Evolutionary conservation across 2,888 invertebrate genomes (phyloP).

Genomic region (Parelbella ahira): DNA sequence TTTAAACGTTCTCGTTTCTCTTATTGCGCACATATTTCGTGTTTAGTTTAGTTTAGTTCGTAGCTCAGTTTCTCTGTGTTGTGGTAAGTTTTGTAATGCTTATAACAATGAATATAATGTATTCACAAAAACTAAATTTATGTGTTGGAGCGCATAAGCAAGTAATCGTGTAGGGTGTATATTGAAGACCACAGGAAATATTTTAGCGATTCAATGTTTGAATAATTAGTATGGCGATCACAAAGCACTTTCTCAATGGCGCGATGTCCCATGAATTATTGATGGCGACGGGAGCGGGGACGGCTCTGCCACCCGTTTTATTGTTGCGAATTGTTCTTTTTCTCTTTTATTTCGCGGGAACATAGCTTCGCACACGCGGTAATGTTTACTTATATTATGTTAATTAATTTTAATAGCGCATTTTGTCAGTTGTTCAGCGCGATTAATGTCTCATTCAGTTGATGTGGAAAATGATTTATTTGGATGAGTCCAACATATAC

Average conservation of each 20-base stretch:
- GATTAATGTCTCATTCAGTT: conserved; percentile 11
- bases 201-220: conserved; percentile 58
- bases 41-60: too few relatives aligned
- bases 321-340: conserved; percentile 62
- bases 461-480: conserved; percentile 18
- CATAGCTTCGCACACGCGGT: conserved; percentile 7
- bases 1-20: conserved; percentile 17
- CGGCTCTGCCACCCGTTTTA: conserved; percentile 55
- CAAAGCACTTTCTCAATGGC: conserved; percentile 78
- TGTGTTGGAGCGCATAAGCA: conserved; percentile 19
- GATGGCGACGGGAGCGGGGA: conserved; percentile 50
- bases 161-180: conserved; percentile 21
- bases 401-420: conserved; percentile 18
- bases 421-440: conserved; percentile 6
- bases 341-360: conserved; percentile 23
- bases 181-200: conserved; percentile 40
- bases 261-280: conserved; percentile 74
- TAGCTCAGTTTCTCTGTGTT: conserved; percentile 15
- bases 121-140: conserved; percentile 29
- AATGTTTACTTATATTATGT: conserved; percentile 18
- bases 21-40: conserved; percentile 31
- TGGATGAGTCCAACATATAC: conserved; percentile 9
- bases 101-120: conserved; percentile 29
- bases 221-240: conserved; percentile 74
- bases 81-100: conserved; percentile 29